These are phyloP conservation scores for Erinaceus europaeus DNA, from an alignment of 2,113 vertebrate genomes.

Conservation along the genomic window DNA sequence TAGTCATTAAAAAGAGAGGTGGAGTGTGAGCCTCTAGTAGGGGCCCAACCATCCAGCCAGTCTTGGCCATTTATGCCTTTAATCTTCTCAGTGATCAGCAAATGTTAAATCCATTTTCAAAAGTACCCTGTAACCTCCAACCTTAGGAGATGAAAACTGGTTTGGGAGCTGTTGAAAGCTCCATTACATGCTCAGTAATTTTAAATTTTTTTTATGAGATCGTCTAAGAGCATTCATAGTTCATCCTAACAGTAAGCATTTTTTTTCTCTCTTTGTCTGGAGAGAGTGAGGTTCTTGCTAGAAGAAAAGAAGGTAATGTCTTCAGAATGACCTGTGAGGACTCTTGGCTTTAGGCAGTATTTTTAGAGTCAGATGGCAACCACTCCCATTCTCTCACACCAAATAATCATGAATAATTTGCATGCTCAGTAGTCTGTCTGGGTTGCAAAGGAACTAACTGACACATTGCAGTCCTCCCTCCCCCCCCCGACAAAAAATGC, in stretches of 20 bases:
- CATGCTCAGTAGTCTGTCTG: slow-evolving; percentile 37
- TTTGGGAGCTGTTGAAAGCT: slow-evolving; percentile 25
- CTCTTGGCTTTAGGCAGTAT: not conserved
- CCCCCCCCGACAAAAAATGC: slow-evolving; percentile 4
- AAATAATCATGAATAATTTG: not conserved
- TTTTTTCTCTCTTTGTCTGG: slow-evolving; percentile 21
- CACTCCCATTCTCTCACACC: not conserved
- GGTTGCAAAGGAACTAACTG: slow-evolving; percentile 39
- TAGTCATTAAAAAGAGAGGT: not conserved
- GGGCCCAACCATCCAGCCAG: not conserved
- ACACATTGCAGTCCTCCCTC: slow-evolving; percentile 51
- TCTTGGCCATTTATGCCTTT: slow-evolving; percentile 24
- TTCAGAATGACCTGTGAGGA: not conserved
- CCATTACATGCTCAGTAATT: not conserved
- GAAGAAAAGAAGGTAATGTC: not conserved
- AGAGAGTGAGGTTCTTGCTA: slow-evolving; percentile 40
- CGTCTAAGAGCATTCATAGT: slow-evolving; percentile 52
- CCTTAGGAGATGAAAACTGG: slow-evolving; percentile 30
- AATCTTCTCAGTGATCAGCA: slow-evolving; percentile 42
- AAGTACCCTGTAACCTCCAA: slow-evolving; percentile 22
- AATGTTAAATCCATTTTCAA: slow-evolving; percentile 45
- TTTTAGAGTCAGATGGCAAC: slow-evolving; percentile 15
- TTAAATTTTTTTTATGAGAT: not conserved
- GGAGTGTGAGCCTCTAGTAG: not conserved
- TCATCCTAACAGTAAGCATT: slow-evolving; percentile 19